Conservation (phyloP, 2,797 vertebrate species). For the Schizopygopsis malacanthus region DNA sequence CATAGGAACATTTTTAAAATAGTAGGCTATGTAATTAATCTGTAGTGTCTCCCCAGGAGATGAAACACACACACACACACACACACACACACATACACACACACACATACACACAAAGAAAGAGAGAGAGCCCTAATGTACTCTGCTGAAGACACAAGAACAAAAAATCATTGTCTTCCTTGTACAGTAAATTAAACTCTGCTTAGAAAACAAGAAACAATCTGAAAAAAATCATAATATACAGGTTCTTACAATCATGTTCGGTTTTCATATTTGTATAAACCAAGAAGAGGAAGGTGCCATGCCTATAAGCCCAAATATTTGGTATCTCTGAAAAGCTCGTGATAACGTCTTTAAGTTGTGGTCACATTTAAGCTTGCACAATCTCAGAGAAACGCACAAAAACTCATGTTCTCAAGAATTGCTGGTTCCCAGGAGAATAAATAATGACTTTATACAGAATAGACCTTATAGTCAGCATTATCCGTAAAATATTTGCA, state of each 20-base stretch:
- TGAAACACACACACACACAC: background rate
- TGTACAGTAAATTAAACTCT: background rate
- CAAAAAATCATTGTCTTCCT: background rate
- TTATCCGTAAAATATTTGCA: background rate
- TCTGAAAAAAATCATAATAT: background rate
- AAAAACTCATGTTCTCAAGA: background rate
- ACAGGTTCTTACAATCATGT: background rate
- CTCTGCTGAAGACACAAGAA: background rate
- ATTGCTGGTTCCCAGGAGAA: background rate
- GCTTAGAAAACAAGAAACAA: background rate
- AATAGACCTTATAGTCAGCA: background rate
- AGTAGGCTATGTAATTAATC: slow-evolving; percentile 16
- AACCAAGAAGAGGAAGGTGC: background rate
- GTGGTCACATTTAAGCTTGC: background rate
- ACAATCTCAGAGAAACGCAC: background rate
- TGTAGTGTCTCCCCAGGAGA: background rate
- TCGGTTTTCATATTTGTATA: background rate
- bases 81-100: background rate
- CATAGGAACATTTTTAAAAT: background rate
- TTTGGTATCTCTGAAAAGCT: background rate
- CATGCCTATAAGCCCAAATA: background rate
- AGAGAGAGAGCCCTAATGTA: background rate
- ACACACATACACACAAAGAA: background rate
- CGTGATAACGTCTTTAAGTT: background rate
- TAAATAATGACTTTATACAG: background rate